Conservation (phyloP, 2,113 vertebrate species). For the Lophius piscatorius region DNA sequence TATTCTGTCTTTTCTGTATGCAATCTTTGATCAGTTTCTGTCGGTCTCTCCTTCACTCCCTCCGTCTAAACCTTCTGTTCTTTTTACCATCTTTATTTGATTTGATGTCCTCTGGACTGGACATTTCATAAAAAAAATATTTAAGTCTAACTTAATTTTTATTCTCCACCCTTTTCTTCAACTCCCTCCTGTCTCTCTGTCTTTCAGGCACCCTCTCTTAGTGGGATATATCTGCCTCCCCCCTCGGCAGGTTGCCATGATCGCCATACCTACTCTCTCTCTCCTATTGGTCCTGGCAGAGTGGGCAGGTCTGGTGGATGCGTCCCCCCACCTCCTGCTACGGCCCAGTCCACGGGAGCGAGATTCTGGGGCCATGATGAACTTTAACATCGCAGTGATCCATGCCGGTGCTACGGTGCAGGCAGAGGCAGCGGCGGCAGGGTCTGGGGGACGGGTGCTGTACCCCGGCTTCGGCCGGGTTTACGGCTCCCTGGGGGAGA, state of each 20-base stretch:
- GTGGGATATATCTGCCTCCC: slow-evolving; percentile 74
- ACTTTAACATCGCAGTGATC: slow-evolving; percentile 86
- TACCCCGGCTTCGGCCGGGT: slow-evolving; percentile 88
- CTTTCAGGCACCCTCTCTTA: slow-evolving; percentile 77
- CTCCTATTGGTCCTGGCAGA: slow-evolving; percentile 90
- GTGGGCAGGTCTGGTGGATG: slow-evolving; percentile 80
- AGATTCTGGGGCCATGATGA: slow-evolving; percentile 78
- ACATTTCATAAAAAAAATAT: slow-evolving; percentile 42
- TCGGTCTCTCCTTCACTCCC: not conserved
- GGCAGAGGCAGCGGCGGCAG: slow-evolving; percentile 77
- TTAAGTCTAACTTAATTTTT: slow-evolving; percentile 44
- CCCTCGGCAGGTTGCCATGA: slow-evolving; percentile 82
- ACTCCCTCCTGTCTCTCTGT: slow-evolving; percentile 55
- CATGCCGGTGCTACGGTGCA: slow-evolving; percentile 78
- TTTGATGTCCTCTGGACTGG: slow-evolving; percentile 40
- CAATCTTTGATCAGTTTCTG: slow-evolving; percentile 44
- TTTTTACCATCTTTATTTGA: slow-evolving; percentile 38
- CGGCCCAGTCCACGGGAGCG: slow-evolving; percentile 82
- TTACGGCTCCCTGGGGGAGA: slow-evolving; percentile 83
- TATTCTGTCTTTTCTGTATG: slow-evolving; percentile 35
- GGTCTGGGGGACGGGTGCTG: slow-evolving; percentile 83
- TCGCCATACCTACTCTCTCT: slow-evolving; percentile 83
- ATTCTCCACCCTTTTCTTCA: slow-evolving; percentile 34
- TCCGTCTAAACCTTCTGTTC: slow-evolving; percentile 15
- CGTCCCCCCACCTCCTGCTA: slow-evolving; percentile 83